Base-by-base conservation (phyloP, 92 coral and sea anemone genomes). In the Bergia sp. region DNA sequence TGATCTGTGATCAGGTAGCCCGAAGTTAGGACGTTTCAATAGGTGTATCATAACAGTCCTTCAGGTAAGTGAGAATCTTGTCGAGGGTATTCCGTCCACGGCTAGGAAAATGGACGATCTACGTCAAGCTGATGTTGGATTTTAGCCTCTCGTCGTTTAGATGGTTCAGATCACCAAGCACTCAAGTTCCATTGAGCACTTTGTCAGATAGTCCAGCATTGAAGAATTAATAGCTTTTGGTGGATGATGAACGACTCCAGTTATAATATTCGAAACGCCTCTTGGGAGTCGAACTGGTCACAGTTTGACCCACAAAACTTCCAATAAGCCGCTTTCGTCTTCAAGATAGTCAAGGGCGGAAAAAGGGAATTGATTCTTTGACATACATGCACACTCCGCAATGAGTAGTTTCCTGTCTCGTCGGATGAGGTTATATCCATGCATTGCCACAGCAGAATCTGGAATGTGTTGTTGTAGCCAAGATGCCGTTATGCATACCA, bases 211-310 rank as follows among this genome's bases (percentile, higher is more conserved):
- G 65, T 91, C 91, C 67, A 87, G 50, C 93, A 88, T 88, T 64
- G 58, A 73, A 21, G 91, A 79, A 76, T 84, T 85, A 5, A 20
- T 39, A 21, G 93, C 89, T 41, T n/a, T 57, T 73, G 89, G 91
- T 37, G 93, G 89, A 73, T 91, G 92, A 67, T 89, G 89, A 69
- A 91, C 87, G 65, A 89, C 82, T 43, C 91, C 88, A 73, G 85
- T 39, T n/a, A 92, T 85, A 85, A 89, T 89, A 21, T 73, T 73
- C 8, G 90, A 79, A 18, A 85, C 42, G 53, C 94, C 94, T 76
- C 94, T 89, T 85, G 94, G 94, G 92, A 89, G 94, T 42, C 90
- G 94, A 12, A 40, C 39, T 81, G 92, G 92, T 21, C 89, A 88
- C 78, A 89, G 72, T 83, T 92, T 86, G 36, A 79, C 83, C 89